phyloP scores from a whole-genome alignment of 1,140 invertebrate genomes.

The Zaprionus nigranus region DNA sequence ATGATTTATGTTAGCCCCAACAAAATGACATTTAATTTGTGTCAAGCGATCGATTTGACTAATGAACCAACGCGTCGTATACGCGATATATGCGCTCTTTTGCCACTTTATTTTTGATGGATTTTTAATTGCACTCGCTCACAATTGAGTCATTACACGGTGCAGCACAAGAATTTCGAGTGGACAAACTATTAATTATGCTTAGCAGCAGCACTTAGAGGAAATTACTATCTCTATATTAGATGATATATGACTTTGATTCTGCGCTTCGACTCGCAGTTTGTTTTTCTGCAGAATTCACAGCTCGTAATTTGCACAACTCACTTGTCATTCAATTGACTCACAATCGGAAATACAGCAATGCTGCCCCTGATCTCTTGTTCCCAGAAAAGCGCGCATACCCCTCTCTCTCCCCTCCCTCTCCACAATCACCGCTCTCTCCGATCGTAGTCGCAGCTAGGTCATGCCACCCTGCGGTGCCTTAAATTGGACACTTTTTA shows the following conservation, averaged over 20 bases:
- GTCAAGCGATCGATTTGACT: conserved; percentile 46
- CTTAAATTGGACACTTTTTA: conserved; percentile 73
- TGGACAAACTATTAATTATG: conserved; percentile 31
- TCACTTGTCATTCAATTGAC: conserved; percentile 74
- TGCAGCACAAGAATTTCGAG: conserved; percentile 6
- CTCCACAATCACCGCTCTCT: conserved; percentile 7
- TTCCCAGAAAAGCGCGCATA: neutral
- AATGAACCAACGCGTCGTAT: conserved; percentile 49
- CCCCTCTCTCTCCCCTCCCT: conserved; percentile 9
- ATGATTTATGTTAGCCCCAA: conserved; percentile 51
- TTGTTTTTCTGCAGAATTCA: conserved; percentile 36
- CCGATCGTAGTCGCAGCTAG: conserved; percentile 34
- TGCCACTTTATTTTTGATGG: conserved; percentile 44
- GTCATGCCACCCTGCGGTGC: conserved; percentile 50
- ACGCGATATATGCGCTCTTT: conserved; percentile 34
- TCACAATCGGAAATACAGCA: conserved; percentile 70
- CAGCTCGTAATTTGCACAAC: conserved; percentile 5
- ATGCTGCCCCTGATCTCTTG: conserved; percentile 7
- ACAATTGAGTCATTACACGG: conserved; percentile 62
- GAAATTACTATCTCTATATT: conserved; percentile 4
- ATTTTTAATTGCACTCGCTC: conserved; percentile 68
- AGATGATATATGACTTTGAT: conserved; percentile 31
- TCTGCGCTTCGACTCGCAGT: conserved; percentile 8
- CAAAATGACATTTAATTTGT: conserved; percentile 78
- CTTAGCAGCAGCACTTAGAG: neutral